Base-by-base conservation (phyloP, 2,113 vertebrate genomes). In the Dicaeum eximium region DNA sequence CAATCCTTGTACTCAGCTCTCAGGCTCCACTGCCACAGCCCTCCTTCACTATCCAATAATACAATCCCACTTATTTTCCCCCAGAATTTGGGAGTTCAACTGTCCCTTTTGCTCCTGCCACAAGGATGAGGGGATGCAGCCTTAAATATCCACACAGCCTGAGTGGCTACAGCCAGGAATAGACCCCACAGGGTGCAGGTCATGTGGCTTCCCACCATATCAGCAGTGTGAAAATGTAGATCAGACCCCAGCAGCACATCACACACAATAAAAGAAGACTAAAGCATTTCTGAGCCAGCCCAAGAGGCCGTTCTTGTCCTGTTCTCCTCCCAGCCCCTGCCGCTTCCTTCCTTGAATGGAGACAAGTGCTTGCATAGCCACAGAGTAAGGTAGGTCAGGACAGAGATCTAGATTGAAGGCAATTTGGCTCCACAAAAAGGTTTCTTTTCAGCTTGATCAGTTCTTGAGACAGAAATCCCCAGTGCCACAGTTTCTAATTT, bases 401-500 rank as follows among this genome's bases (percentile, higher is more conserved):
- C 90, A 73, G 51, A 83, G 60, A 61, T 62, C 54, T 80, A 62
- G 42, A 54, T 31, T 80, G 60, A 88, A 92, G 82, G 44, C 33
- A 74, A 78, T 50, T 45, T 73, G 54, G 37, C 44, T 50, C 38
- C 64, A 83, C 40, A 80, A n/a, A 79, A 94, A 84, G 20, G n/a
- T 73, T 88, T 82, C 81, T 83, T 88, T 94, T 82, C 75, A 95
- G 82, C 58, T 70, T 6, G 4, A 78, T 90, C 64, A 28, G 47
- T 90, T 80, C 50, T 60, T 56, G 48, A 90, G 93, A 70, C 56
- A 86, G 54, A 96, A 94, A 92, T 86, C 62, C 71, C 75, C 67
- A 80, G 71, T 77, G 85, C 64, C 80, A 82, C 51, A n/a, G n/a
- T 44, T 86, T 88, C 92, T 92, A 83, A 95, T 94, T 94, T 88